phyloP scores from a whole-genome alignment of 2,888 invertebrate species.

The Chaetoderma sp. region DNA sequence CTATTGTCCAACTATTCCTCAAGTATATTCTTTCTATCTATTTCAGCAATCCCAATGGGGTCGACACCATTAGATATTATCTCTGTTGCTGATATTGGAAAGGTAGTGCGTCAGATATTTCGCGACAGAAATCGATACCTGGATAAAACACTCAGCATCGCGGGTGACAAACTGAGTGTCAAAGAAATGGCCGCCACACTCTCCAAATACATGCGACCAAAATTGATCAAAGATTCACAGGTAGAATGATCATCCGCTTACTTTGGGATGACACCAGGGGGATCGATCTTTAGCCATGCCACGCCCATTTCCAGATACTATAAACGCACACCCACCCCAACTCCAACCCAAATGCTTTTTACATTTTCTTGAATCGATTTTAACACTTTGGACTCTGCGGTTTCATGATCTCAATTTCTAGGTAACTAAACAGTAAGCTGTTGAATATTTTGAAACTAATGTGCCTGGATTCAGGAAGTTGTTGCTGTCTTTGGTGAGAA shows the following conservation, averaged over 20 bases:
- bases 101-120: conserved; percentile 48
- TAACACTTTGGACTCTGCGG: too few species aligned
- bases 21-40: neutral
- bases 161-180: conserved; percentile 58
- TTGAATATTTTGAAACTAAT: too few species aligned
- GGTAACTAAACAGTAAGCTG: neutral
- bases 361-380: neutral
- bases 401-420: too few species aligned
- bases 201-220: conserved; percentile 41
- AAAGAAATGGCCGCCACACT: conserved; percentile 55
- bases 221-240: conserved; percentile 54
- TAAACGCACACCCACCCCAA: neutral
- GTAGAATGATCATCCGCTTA: conserved; percentile 33
- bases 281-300: too few species aligned
- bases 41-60: conserved; percentile 61
- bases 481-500: too few species aligned
- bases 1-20: neutral
- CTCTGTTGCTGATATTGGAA: conserved; percentile 56
- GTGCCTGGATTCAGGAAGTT: too few species aligned
- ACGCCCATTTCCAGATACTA: too few species aligned
- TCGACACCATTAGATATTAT: conserved; percentile 53
- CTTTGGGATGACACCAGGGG: too few species aligned
- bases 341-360: neutral
- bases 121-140: conserved; percentile 37
- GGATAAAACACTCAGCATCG: conserved; percentile 55